Evolutionary conservation across 2,113 vertebrate species (phyloP), one percentile per base, ranked within the genome.

Genomic region (Cairina moschata): DNA sequence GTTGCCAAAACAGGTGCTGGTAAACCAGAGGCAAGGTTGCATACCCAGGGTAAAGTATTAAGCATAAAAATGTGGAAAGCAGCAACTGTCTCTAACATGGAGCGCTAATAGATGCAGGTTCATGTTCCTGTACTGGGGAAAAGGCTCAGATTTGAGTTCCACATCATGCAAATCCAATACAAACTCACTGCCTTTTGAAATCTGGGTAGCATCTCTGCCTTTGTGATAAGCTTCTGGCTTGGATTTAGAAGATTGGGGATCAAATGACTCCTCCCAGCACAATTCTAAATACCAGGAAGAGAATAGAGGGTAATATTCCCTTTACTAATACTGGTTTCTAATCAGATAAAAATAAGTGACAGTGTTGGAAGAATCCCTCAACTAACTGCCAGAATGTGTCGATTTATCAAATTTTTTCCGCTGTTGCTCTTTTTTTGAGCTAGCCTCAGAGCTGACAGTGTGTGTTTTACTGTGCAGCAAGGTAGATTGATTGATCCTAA

Each of bases 401-500:
- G 77, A 94, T 96, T 97, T 96, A 94, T 94, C 95, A 95, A 91
- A 96, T 95, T 96, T 93, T 50, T 92, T 96, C 91, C 74, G 50
- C 84, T 5, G 34, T 91, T 96, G 95, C 95, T 91, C 96, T 94
- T 96, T 97, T 95, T 95, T 80, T 76, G 91, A 91, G 88, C 88
- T 42, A 16, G 56, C 75, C 88, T 91, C 40, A 14, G 88, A 95
- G 95, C 96, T 96, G 94, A 94, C 95, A 93, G 68, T 92, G 77
- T 95, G 77, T 90, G 83, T 96, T 97, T 97, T 96, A 95, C 91
- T 91, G 86, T 97, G 74, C 93, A 92, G 95, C 87, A 91, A 96
- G 94, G 95, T 94, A 95, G 91, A 96, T 91, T 97, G 96, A 97
- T 97, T 97, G 96, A 96, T 96, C 96, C 94, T 96, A 97, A 96